Conservation (phyloP, 2,113 vertebrate species). For the Gallinago media region DNA sequence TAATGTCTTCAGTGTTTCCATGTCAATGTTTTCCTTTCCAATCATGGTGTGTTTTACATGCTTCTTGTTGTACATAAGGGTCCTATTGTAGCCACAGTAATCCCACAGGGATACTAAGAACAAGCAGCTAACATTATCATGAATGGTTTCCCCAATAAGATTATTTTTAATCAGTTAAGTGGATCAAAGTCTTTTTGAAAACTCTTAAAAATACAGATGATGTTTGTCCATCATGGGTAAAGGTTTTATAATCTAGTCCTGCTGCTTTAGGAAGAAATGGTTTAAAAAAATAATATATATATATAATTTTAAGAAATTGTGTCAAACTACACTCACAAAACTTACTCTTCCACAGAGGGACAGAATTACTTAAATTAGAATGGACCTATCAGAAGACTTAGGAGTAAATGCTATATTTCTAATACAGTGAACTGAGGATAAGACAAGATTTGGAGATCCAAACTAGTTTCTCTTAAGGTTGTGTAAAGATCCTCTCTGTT, state of each 20-base stretch:
- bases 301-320: not conserved
- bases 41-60: not conserved
- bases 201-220: not conserved
- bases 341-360: not conserved
- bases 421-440: not conserved
- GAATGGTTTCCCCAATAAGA: not conserved
- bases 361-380: not conserved
- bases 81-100: not conserved
- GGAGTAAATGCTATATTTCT: not conserved
- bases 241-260: not conserved
- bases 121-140: not conserved
- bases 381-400: not conserved
- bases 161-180: constrained; percentile 11
- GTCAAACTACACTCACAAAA: not conserved
- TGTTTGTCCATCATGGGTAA: not conserved
- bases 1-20: not conserved
- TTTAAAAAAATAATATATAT: not conserved
- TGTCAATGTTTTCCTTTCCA: not conserved
- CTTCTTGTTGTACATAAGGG: not conserved
- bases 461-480: not conserved
- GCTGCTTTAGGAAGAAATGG: not conserved
- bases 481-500: not conserved
- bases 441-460: not conserved
- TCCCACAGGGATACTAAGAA: not conserved
- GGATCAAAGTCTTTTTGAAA: not conserved